These are phyloP conservation scores for Phengaris alcon DNA, from an alignment of 2,888 invertebrate genomes.

Conservation along the genomic window DNA sequence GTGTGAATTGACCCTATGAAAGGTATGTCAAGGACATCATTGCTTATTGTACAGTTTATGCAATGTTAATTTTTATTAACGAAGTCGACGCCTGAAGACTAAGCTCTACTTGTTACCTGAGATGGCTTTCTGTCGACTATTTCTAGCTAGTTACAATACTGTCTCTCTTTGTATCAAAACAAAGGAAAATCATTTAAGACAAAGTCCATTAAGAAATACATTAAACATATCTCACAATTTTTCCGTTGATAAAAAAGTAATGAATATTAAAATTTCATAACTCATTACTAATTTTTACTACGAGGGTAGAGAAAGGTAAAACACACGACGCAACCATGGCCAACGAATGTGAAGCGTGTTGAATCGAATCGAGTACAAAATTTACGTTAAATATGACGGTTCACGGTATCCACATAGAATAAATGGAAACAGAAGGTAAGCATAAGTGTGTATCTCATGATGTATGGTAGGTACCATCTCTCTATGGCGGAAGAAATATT, in stretches of 20 bases:
- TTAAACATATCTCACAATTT: neutral
- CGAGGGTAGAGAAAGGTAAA: neutral
- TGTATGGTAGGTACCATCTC: no score
- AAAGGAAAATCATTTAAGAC: neutral
- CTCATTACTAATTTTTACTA: neutral
- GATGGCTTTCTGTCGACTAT: neutral
- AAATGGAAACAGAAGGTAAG: neutral
- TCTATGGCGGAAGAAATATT: no score
- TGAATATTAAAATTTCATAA: slow-evolving; percentile 7
- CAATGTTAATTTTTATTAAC: neutral
- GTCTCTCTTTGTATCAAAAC: neutral
- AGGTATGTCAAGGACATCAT: no score
- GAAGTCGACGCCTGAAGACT: neutral
- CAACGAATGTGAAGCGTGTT: neutral
- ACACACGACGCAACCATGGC: no score
- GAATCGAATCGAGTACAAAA: neutral
- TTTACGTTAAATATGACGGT: neutral
- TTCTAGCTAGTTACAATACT: neutral
- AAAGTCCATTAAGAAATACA: neutral
- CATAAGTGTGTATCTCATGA: neutral
- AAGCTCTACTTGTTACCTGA: neutral
- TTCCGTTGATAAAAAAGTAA: neutral
- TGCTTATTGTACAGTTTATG: neutral
- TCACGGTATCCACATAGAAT: neutral
- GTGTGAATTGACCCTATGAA: no score